These are phyloP conservation scores for Hirtodrosophila cameraria DNA, from an alignment of 2,888 invertebrate genomes.

Conservation along the genomic window DNA sequence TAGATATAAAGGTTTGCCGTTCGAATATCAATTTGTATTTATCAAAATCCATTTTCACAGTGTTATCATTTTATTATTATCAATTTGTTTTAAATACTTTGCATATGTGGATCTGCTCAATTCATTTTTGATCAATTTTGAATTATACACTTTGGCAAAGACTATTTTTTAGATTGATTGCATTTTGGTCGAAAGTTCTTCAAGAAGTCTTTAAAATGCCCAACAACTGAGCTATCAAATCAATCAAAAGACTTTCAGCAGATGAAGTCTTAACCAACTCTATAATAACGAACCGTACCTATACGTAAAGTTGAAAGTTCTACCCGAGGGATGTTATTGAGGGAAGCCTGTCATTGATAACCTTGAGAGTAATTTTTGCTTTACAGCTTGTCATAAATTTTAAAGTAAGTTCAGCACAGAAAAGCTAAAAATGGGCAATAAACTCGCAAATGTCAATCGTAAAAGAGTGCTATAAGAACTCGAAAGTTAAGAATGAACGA, in stretches of 20 bases:
- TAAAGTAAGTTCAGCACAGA: constrained; percentile 8
- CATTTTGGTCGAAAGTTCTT: background rate
- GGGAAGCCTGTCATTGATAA: background rate
- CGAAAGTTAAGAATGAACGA: no score
- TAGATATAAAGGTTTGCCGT: no score
- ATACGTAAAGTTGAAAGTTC: background rate
- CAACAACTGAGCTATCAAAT: background rate
- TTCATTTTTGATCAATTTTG: no score
- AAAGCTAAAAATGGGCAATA: constrained; percentile 14
- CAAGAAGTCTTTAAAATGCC: background rate
- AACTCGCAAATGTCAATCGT: constrained; percentile 26
- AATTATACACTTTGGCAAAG: background rate
- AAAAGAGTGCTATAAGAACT: constrained; percentile 3
- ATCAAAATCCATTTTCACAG: no score
- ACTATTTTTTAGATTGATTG: background rate
- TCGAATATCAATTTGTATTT: no score
- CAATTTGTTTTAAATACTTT: no score
- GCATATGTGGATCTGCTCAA: no score
- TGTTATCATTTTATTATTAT: no score
- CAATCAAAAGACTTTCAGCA: background rate
- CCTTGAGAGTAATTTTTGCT: constrained; percentile 9
- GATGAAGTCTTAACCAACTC: background rate
- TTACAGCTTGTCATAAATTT: constrained; percentile 24
- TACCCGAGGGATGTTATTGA: background rate
- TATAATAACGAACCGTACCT: background rate